Conservation (phyloP, 2,888 invertebrate genomes). For the Lasioglossum oenotherae region DNA sequence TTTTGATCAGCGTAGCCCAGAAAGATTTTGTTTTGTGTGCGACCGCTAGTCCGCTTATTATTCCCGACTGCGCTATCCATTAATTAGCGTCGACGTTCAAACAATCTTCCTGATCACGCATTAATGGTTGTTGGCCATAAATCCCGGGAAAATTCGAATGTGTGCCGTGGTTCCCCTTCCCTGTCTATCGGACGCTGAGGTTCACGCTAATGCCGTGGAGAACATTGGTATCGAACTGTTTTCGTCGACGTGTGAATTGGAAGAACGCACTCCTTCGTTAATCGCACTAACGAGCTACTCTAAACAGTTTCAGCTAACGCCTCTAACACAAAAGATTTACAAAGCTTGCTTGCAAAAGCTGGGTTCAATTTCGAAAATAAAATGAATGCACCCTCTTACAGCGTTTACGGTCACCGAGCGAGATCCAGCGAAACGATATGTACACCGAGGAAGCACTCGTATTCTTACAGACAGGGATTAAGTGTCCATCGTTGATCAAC, state of each 20-base stretch:
- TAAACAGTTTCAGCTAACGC: background rate
- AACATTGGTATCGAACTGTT: slow-evolving; percentile 3
- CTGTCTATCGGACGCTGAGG: background rate
- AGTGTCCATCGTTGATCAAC: slow-evolving; percentile 15
- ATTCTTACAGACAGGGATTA: background rate
- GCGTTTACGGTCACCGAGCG: background rate
- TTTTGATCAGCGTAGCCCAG: background rate
- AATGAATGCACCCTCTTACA: slow-evolving; percentile 4
- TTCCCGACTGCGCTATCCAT: background rate
- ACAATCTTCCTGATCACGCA: background rate
- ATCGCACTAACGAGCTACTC: background rate
- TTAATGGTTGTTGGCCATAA: background rate
- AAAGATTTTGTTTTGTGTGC: background rate
- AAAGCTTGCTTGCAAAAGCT: background rate
- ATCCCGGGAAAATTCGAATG: background rate
- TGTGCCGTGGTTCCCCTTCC: background rate
- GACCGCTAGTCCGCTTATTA: background rate
- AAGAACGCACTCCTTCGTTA: background rate
- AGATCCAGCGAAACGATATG: background rate
- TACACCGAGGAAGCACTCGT: background rate
- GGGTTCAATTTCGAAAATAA: background rate
- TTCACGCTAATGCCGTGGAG: background rate
- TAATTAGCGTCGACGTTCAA: background rate
- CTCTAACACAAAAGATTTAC: background rate
- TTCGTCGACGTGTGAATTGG: background rate